Evolutionary conservation across 2,797 vertebrate species (phyloP).

Genomic region (Botia kubotai): DNA sequence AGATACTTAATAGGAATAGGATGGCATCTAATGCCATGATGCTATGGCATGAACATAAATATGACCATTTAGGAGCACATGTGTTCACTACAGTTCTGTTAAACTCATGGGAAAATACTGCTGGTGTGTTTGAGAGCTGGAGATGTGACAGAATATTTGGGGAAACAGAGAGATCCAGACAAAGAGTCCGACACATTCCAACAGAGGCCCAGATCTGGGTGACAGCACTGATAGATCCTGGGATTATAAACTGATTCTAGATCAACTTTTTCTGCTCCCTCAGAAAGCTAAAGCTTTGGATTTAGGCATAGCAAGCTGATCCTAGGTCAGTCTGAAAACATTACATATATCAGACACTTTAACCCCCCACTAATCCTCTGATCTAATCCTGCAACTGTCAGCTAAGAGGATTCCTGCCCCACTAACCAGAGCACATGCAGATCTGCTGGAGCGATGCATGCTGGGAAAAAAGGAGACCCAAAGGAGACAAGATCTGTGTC

Average conservation of each 20-base stretch:
- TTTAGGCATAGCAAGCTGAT: not conserved
- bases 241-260: constrained; percentile 7
- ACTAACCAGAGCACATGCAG: constrained; percentile 40
- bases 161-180: constrained; percentile 28
- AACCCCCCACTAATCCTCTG: constrained; percentile 41
- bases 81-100: not conserved
- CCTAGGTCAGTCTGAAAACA: constrained; percentile 15
- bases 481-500: no score
- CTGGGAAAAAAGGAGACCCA: no score
- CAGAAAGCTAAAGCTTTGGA: not conserved
- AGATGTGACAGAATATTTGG: constrained; percentile 25
- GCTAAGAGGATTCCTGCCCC: constrained; percentile 59
- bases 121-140: constrained; percentile 3
- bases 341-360: constrained; percentile 1
- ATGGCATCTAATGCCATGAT: not conserved
- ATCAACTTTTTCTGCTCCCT: not conserved
- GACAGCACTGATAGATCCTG: not conserved
- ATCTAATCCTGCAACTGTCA: constrained; percentile 57
- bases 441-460: constrained; percentile 21
- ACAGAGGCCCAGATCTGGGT: constrained; percentile 6
- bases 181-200: constrained; percentile 42
- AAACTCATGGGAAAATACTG: not conserved
- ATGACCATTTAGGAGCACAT: not conserved
- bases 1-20: no score
- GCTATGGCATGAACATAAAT: not conserved